Conservation (phyloP, 2,113 vertebrate genomes). For the Rana temporaria region DNA sequence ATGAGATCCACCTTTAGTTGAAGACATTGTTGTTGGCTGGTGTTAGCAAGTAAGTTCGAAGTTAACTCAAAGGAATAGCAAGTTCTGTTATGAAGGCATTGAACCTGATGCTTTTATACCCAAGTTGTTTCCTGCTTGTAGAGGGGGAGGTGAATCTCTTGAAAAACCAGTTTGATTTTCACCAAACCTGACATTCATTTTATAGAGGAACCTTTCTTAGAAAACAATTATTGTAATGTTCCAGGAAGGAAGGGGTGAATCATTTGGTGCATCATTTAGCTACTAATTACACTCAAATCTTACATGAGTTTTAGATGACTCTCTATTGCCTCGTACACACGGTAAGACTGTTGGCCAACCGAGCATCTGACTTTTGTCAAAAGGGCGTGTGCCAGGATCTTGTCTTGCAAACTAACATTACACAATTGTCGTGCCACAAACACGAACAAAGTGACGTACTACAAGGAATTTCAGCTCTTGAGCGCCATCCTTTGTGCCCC, state of each 20-base stretch:
- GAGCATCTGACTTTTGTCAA: too few species aligned
- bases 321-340: too few species aligned
- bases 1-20: slow-evolving; percentile 1
- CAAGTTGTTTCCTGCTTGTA: slow-evolving; percentile 1
- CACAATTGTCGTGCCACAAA: too few species aligned
- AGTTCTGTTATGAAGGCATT: not conserved
- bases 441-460: too few species aligned
- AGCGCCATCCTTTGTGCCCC: too few species aligned
- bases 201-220: not conserved
- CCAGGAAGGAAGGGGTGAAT: slow-evolving; percentile 19
- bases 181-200: slow-evolving; percentile 30
- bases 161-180: slow-evolving; percentile 49
- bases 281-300: slow-evolving; percentile 3
- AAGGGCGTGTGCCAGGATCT: too few species aligned
- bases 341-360: too few species aligned
- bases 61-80: not conserved
- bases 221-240: not conserved
- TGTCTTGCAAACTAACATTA: too few species aligned
- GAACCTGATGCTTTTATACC: slow-evolving; percentile 34
- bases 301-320: not conserved
- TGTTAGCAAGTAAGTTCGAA: not conserved
- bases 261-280: not conserved
- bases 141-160: not conserved
- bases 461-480: too few species aligned
- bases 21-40: not conserved